phyloP scores from a whole-genome alignment of 2,797 vertebrate species.

The Apodemus agrarius region DNA sequence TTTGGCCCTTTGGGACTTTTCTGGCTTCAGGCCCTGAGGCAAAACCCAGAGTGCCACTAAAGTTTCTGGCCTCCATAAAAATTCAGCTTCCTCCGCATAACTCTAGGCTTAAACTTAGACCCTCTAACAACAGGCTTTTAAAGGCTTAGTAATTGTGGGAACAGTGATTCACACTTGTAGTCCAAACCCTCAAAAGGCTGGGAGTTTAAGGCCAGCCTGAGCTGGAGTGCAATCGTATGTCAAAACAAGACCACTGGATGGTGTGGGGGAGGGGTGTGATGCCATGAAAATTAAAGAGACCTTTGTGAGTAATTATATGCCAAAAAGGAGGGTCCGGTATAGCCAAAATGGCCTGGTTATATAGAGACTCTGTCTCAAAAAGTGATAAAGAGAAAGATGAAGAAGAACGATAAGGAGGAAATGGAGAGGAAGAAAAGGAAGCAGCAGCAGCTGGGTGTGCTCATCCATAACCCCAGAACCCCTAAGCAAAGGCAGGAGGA shows the following conservation, averaged over 20 bases:
- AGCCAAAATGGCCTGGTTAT: neutral
- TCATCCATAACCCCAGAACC: neutral
- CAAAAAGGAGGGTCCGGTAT: too few relatives aligned
- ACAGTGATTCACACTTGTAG: neutral
- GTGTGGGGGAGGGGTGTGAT: neutral
- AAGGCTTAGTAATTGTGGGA: neutral
- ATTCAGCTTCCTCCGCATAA: neutral
- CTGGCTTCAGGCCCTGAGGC: constrained; percentile 16
- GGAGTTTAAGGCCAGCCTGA: neutral
- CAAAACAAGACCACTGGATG: neutral
- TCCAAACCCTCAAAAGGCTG: neutral
- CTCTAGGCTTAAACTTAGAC: neutral
- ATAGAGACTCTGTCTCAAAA: neutral
- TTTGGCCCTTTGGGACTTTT: neutral
- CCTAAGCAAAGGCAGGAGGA: neutral
- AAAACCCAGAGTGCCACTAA: neutral
- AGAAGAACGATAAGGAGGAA: neutral
- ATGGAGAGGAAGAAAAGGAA: neutral
- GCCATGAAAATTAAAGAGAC: neutral
- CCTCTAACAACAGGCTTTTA: neutral
- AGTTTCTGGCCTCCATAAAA: neutral
- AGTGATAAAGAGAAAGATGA: neutral
- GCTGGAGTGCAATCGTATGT: neutral
- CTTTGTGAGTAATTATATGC: neutral
- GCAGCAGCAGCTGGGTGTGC: neutral